phyloP scores from a whole-genome alignment of 2,113 vertebrate species.

The Ameiurus melas region DNA sequence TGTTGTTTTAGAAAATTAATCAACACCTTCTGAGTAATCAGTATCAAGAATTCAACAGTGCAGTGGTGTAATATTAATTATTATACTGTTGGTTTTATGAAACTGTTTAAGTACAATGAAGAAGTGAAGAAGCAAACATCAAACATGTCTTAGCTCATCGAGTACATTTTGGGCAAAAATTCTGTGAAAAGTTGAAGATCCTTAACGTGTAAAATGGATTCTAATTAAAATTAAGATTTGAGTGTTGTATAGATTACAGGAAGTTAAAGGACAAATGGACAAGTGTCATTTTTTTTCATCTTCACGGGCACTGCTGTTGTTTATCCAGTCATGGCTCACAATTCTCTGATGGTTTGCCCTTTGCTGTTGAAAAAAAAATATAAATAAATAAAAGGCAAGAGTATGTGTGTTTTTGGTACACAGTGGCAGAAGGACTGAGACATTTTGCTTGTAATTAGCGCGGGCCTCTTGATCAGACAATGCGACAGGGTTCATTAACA shows the following conservation, averaged over 20 bases:
- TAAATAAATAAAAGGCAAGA: not conserved
- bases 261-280: not conserved
- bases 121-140: not conserved
- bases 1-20: not conserved
- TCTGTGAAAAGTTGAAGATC: not conserved
- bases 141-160: not conserved
- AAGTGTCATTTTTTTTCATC: not conserved
- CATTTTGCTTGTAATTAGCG: constrained; percentile 77
- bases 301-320: not conserved
- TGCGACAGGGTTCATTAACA: constrained; percentile 79
- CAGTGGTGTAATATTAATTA: not conserved
- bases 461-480: constrained; percentile 78
- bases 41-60: not conserved
- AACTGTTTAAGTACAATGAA: not conserved
- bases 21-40: not conserved
- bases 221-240: not conserved
- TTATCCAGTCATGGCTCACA: not conserved
- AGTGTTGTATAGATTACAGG: not conserved
- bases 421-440: constrained; percentile 68
- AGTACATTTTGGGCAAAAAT: not conserved
- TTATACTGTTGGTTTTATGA: not conserved
- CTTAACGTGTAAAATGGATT: not conserved
- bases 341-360: constrained; percentile 5
- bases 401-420: constrained; percentile 59
- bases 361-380: not conserved